These are phyloP conservation scores for Rhagonycha lutea DNA, from an alignment of 2,888 invertebrate species.

Conservation along the genomic window DNA sequence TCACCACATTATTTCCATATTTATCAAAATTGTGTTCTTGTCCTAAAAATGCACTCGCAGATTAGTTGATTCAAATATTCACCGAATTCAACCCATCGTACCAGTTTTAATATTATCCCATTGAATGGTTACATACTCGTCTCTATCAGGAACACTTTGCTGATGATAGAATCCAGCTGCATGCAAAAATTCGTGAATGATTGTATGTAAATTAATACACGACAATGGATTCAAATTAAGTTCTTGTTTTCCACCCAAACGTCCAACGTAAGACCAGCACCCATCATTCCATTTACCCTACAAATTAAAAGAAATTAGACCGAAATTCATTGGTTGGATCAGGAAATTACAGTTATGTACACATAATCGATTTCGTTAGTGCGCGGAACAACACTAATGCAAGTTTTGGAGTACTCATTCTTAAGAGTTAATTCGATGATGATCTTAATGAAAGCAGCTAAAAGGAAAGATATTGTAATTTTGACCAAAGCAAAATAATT, in stretches of 20 bases:
- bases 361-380: neutral
- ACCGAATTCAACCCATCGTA: neutral
- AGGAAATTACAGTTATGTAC: neutral
- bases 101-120: neutral
- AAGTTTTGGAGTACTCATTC: neutral
- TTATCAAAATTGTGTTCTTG: too few species aligned
- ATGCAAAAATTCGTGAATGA: neutral
- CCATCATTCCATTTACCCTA: conserved; percentile 13
- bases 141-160: neutral
- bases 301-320: neutral
- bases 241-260: conserved; percentile 17
- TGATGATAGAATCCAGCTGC: neutral
- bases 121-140: neutral
- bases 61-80: too few species aligned
- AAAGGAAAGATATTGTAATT: neutral
- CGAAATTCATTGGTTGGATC: too few species aligned
- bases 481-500: too few species aligned
- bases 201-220: neutral
- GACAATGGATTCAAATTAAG: conserved; percentile 6
- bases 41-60: too few species aligned
- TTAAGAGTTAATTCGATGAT: neutral
- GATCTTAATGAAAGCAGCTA: neutral
- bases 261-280: conserved; percentile 24
- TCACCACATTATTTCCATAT: too few species aligned
- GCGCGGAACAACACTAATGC: neutral